Evolutionary conservation across 2,797 vertebrate species (phyloP).

Genomic region (Petrocephalus sullivani): DNA sequence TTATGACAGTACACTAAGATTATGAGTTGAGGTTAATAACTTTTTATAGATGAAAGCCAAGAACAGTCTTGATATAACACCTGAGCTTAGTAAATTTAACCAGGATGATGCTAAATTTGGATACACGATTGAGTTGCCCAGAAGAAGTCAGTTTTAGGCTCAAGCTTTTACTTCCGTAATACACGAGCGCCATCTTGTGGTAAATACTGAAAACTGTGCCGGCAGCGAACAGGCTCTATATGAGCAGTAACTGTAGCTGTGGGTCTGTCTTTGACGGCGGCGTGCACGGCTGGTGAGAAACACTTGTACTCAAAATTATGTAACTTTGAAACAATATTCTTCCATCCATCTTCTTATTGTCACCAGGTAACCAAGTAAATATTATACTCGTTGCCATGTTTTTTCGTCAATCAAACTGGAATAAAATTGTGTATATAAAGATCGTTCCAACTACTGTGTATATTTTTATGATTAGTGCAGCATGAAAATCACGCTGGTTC

Average conservation of each 20-base stretch:
- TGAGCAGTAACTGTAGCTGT: background rate
- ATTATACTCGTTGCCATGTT: background rate
- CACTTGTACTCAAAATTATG: background rate
- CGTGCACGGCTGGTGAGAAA: background rate
- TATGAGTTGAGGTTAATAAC: constrained; percentile 8
- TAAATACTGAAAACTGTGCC: background rate
- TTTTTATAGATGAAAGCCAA: constrained; percentile 5
- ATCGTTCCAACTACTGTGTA: background rate
- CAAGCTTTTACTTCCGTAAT: background rate
- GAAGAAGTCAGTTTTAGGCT: background rate
- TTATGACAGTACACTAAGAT: constrained; percentile 1
- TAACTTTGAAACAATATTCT: background rate
- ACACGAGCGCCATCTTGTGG: constrained; percentile 18
- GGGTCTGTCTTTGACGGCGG: background rate
- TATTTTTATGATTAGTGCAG: background rate
- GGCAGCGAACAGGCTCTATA: background rate
- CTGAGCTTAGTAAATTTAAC: background rate
- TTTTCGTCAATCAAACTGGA: background rate
- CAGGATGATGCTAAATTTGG: background rate
- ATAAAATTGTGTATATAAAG: background rate
- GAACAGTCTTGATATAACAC: background rate
- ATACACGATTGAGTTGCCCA: background rate
- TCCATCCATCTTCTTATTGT: background rate
- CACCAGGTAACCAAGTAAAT: background rate
- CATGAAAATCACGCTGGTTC: background rate